Evolutionary conservation across 2,797 vertebrate species (phyloP), one percentile per base, ranked within the genome.

Genomic region (Notolepis coatsorum): DNA sequence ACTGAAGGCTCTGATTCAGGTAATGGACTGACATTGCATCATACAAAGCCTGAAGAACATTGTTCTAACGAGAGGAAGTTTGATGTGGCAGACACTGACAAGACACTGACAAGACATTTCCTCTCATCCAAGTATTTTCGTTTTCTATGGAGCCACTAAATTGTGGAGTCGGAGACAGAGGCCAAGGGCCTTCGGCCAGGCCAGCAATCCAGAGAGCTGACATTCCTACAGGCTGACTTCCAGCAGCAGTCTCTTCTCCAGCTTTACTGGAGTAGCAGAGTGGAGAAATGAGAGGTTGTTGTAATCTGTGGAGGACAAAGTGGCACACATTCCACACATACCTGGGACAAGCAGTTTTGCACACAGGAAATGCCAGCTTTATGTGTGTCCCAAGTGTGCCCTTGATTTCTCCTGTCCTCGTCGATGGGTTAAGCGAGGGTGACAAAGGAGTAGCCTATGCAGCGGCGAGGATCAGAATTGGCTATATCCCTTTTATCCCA

Each of bases 281-380:
- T 18, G 46, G 59, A 84, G 64, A 79, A 86, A 79, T 48, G 66
- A 81, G 79, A 84, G 59, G 31, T 60, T 76, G 68, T 72, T 72
- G 79, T n/a, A 84, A 86, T 87, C 83, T 84, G 77, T 71, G 59
- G 62, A 80, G 82, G 81, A 86, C 86, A 85, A 84, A 82, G n/a
- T n/a, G 77, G 81, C 79, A 83, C 73, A 77, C 87, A 92, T 93
- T 91, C 92, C 90, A 50, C 52, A 27, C 87, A 91, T 92, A 93
- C 90, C 89, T 86, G 82, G 85, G 90, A 90, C 81, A 72, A 80
- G 85, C 71, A 41, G 71, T 80, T 80, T 57, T 75, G 66, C 85
- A 91, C 85, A 86, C 82, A 92, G 88, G 90, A 93, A 92, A 91
- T 90, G 81, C 85, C 84, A 82, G 57, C 69, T 65, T 33, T 65